Base-by-base conservation (phyloP, 2,797 vertebrate genomes). In the Pseudocheirus occidentalis region DNA sequence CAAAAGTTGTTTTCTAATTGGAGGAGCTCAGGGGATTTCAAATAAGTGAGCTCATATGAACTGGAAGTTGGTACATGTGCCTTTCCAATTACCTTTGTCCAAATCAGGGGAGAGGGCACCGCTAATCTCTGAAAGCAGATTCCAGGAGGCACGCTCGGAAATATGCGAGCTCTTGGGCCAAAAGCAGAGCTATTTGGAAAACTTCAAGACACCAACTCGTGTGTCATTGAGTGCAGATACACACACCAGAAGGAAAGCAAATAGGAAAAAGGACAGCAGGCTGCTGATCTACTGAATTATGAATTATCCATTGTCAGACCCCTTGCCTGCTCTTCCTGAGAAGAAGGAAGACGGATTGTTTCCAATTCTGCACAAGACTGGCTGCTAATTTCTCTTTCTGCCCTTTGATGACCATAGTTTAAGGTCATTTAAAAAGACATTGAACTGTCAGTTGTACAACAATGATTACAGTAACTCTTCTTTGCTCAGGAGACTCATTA, bases 1-100 rank as follows among this genome's bases (percentile, higher is more conserved):
- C 99, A 99, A 98, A 99, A 99, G 98, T 99, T 99, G 98, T 99
- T 99, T 99, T 99, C 98, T 99, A 98, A 99, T 99, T 99, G 98
- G 99, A 98, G 99, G 97, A 98, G 98, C 98, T 98, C 98, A 98
- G 95, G 98, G 97, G 98, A 98, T 97, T 99, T 99, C 98, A 98
- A 98, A 98, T 98, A 98, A 97, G 98, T 98, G 98, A 98, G 98
- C 98, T 98, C 97, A 97, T 97, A 98, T 98, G 98, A 98, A 99
- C 98, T 99, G 98, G 98, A 99, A 99, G 98, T 97, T 98, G 97
- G 98, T 98, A 96, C 98, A 98, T 99, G 97, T 98, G 99, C 98
- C 98, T 99, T 98, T 99, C 96, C 98, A 99, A 99, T 99, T 98
- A 98, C 98, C 98, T 98, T 97, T 98, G 93, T 97, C 98, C 97